Base-by-base conservation (phyloP, 2,888 invertebrate genomes). In the Ametastegia equiseti region DNA sequence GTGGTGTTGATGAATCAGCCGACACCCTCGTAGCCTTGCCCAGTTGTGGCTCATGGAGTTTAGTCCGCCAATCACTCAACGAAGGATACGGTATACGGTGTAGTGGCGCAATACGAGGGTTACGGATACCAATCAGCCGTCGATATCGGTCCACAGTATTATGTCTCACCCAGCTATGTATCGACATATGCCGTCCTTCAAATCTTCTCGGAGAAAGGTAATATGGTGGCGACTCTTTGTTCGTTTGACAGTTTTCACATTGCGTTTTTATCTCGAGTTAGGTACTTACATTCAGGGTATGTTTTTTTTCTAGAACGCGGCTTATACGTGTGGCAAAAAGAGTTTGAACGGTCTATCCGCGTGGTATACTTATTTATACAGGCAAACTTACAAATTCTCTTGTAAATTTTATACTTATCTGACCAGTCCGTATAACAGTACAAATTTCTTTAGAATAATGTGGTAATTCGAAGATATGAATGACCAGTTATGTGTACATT, bases 1-100 rank as follows among this genome's bases (percentile, higher is more conserved):
- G 39, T 30, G 15, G 77, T 54, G n/a, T 27, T 39, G 60, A 78
- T 60, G 78, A 78, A 78, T 78, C 78, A 63, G 78, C 42, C 42
- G 27, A 60, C 60, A 57, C 75, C 54, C n/a, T n/a, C n/a, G n/a
- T n/a, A n/a, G n/a, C n/a, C 54, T 54, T 50, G 36, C 19, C 50
- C n/a, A 27, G n/a, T 60, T 42, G 23, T n/a, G 42, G 15, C 57
- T 39, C 33, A 39, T 13, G 27, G 60, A 63, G 60, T 39, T 27
- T 15, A 42, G n/a, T 42, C 63, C 63, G 27, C 57, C 60, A 60
- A 30, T 77, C 77, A 60, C 60, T 60, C 27, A 23, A 23, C 60
- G 42, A 77, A 39, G 27, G 27, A 42, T 36, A 13, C 23, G 19
- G 23, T 33, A 50, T 23, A 36, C 42, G 27, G 42, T 67, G 23